Percentiles rank a stretch among this genome's conserved stretches.
Evolutionary conservation across 2,113 vertebrate species (phyloP).

Genomic region (Nothocercus nigrocapillus): DNA sequence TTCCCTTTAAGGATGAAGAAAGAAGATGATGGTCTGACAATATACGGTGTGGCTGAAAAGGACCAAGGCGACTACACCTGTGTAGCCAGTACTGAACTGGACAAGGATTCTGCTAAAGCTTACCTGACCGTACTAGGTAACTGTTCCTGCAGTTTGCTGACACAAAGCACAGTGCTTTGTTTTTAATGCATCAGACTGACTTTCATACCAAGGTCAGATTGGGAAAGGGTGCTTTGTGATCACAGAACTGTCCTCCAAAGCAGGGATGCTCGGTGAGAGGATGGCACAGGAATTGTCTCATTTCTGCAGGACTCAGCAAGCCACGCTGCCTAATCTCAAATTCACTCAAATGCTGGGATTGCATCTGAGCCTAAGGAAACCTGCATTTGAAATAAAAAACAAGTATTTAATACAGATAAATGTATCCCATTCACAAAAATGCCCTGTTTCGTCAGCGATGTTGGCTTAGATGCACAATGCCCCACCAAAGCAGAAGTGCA

Average conservation of each 20-base stretch:
- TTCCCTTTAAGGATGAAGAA: conserved; percentile 84
- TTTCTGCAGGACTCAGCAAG: neutral
- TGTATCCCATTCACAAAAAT: accelerated
- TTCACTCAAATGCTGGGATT: accelerated
- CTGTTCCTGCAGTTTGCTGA: neutral
- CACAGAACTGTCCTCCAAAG: neutral
- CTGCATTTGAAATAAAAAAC: neutral
- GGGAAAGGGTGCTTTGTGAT: neutral
- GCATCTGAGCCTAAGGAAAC: neutral
- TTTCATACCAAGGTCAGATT: neutral
- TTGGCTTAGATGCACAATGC: neutral
- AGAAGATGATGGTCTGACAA: conserved; percentile 87
- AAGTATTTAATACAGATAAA: neutral
- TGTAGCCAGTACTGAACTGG: conserved; percentile 88
- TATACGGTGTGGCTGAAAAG: conserved; percentile 84
- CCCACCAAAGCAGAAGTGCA: neutral
- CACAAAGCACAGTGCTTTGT: neutral
- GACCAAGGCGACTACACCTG: conserved; percentile 94
- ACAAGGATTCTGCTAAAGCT: conserved; percentile 89
- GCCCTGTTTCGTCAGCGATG: accelerated
- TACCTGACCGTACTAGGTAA: conserved; percentile 93
- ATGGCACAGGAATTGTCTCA: neutral
- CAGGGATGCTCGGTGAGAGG: neutral
- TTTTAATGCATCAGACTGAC: neutral
- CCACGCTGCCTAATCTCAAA: accelerated